Evolutionary conservation across 2,113 vertebrate genomes (phyloP), one percentile per base, ranked within the genome.

Genomic region (Anhinga rufa): DNA sequence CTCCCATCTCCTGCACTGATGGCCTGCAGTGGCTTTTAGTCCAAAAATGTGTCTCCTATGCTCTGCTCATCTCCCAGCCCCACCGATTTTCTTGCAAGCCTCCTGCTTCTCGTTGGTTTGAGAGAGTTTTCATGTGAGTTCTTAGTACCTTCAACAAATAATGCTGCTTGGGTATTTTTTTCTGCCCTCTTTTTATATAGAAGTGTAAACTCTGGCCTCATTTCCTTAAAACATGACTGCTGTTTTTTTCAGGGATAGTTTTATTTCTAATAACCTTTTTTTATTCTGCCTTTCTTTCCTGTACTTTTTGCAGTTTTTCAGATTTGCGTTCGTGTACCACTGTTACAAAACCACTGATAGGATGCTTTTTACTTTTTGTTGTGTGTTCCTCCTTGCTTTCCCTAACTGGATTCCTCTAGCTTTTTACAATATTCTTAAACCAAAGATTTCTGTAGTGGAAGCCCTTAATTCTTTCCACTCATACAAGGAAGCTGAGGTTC

Each of bases 1-100:
- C 9, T 48, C 14, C 1, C 2, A 0, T 34, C 62, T 80, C 17
- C 57, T 2, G 7, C 29, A 1, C 55, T 13, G 25, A 11, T 1
- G 1, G 9, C 70, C 36, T 26, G 49, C 52, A 29, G 46, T 0
- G 0, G 38, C 46, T 40, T 17, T 36, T 52, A 7, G 9, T 34
- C 46, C 61, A 21, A 66, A 65, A 51, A 31, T 2, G 4, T 2
- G 3, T 10, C 8, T 32, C 4, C 7, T 5, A 4, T 38, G 18
- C 46, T 55, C 9, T 4, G 4, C 26, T 72, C 7, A 17, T 61
- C 40, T 86, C 66, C 76, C 9, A 7, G 12, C 17, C 32, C 65
- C 19, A 14, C 16, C 3, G 14, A 31, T 54, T 66, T 86, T 70
- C 17, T 57, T 79, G 29, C 24, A 81, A 17, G 9, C 8, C 7